Evolutionary conservation across 2,888 invertebrate species (phyloP).

Genomic region (Calameuta pallipes): DNA sequence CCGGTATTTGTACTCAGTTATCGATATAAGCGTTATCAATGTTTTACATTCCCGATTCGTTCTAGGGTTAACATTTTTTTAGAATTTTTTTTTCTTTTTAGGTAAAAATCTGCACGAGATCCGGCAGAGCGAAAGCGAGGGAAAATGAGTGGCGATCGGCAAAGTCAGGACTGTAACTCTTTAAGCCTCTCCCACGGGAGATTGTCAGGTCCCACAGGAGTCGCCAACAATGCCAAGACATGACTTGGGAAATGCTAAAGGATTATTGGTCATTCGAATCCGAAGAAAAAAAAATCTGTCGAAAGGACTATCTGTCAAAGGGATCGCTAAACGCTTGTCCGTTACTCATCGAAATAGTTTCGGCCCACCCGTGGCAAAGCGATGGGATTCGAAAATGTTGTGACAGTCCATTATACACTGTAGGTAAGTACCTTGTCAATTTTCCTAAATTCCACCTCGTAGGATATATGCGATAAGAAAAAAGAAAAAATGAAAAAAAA

Average conservation of each 20-base stretch:
- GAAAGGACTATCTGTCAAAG: constrained; percentile 23
- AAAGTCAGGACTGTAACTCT: constrained; percentile 39
- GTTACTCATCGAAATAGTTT: constrained; percentile 32
- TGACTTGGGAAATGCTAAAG: constrained; percentile 57
- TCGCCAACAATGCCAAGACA: constrained; percentile 45
- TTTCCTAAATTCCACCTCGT: neutral
- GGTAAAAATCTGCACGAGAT: neutral
- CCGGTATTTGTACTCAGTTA: neutral
- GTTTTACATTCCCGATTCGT: neutral
- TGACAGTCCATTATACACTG: constrained; percentile 36
- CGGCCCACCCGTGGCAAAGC: constrained; percentile 18
- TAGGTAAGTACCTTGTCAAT: neutral
- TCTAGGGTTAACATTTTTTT: rapidly evolving
- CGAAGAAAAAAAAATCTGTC: constrained; percentile 25
- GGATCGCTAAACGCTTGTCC: constrained; percentile 42
- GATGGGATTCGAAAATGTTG: constrained; percentile 43
- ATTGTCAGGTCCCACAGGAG: constrained; percentile 45
- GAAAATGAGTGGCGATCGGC: neutral
- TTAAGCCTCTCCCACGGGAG: constrained; percentile 52
- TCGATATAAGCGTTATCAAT: neutral
- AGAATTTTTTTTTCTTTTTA: neutral
- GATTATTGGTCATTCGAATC: constrained; percentile 44
- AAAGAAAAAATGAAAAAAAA: neutral
- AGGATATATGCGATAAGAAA: neutral
- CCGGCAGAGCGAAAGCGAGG: neutral